These are phyloP conservation scores for Hymenochirus boettgeri DNA, from an alignment of 2,113 vertebrate genomes.

Conservation along the genomic window DNA sequence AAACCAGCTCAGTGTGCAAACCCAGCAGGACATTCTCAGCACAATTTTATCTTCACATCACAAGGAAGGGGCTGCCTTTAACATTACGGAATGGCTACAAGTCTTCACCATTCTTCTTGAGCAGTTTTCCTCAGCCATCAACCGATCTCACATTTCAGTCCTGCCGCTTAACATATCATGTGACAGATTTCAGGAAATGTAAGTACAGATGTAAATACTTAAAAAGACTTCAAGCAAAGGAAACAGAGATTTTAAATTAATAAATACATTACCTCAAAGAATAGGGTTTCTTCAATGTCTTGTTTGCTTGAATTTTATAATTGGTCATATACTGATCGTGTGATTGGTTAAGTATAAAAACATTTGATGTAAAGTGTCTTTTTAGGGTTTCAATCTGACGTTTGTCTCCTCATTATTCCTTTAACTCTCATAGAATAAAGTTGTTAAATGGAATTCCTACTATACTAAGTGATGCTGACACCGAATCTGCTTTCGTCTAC, in stretches of 20 bases:
- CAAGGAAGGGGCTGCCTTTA: neutral
- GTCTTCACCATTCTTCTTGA: slow-evolving; percentile 5
- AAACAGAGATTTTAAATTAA: no score
- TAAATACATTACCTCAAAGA: no score
- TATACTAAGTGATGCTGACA: neutral
- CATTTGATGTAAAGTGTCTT: no score
- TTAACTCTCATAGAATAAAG: neutral
- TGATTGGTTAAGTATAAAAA: no score
- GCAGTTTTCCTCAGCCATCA: slow-evolving; percentile 7
- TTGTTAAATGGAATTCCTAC: neutral
- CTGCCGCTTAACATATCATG: slow-evolving; percentile 19
- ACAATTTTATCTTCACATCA: slow-evolving; percentile 1
- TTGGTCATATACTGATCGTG: no score
- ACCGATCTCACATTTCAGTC: slow-evolving; percentile 1
- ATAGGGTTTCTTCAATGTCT: no score
- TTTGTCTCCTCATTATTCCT: no score
- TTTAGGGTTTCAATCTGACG: no score
- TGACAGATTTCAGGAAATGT: slow-evolving; percentile 13
- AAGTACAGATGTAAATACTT: slow-evolving; percentile 7
- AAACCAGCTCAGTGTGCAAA: slow-evolving; percentile 13
- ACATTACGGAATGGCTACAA: slow-evolving; percentile 14
- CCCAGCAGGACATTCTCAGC: slow-evolving; percentile 9
- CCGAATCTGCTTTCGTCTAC: neutral
- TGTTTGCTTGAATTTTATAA: no score
- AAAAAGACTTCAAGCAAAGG: no score